Evolutionary conservation across 2,797 vertebrate species (phyloP).

Genomic region (Melanotaenia maccullochi): DNA sequence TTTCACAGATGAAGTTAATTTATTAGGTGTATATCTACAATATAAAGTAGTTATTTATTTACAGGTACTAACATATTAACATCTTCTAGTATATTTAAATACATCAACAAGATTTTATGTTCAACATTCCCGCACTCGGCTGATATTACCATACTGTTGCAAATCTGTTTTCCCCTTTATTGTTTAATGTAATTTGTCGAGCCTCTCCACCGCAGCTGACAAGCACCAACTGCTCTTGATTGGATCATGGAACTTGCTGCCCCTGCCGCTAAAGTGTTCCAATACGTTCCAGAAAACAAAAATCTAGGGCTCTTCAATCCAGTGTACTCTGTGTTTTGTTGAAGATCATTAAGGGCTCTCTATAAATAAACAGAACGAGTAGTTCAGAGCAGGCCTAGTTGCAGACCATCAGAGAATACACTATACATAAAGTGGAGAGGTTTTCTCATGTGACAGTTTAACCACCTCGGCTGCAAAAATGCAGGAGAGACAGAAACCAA

Average conservation of each 20-base stretch:
- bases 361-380: slow-evolving; percentile 74
- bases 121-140: slow-evolving; percentile 30
- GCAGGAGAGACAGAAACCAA: slow-evolving; percentile 10
- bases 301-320: slow-evolving; percentile 73
- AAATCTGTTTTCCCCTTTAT: slow-evolving; percentile 61
- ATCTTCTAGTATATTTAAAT: slow-evolving; percentile 3
- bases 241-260: slow-evolving; percentile 65
- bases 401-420: slow-evolving; percentile 23
- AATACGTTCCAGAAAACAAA: slow-evolving; percentile 63
- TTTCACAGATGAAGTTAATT: slow-evolving; percentile 6
- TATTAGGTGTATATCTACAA: neutral
- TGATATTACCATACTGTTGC: slow-evolving; percentile 44
- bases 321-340: slow-evolving; percentile 64
- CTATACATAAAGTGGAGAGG: neutral
- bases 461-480: neutral
- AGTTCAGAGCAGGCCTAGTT: slow-evolving; percentile 46
- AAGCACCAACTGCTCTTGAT: slow-evolving; percentile 70
- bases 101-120: slow-evolving; percentile 13
- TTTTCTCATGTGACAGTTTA: slow-evolving; percentile 9
- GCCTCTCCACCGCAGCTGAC: slow-evolving; percentile 73
- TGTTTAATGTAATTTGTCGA: slow-evolving; percentile 69
- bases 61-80: neutral
- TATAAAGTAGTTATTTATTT: neutral
- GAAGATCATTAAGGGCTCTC: slow-evolving; percentile 76
- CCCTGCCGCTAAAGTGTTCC: slow-evolving; percentile 70